Evolutionary conservation across 2,113 vertebrate genomes (phyloP), one percentile per base, ranked within the genome.

Genomic region (Semicossyphus pulcher): DNA sequence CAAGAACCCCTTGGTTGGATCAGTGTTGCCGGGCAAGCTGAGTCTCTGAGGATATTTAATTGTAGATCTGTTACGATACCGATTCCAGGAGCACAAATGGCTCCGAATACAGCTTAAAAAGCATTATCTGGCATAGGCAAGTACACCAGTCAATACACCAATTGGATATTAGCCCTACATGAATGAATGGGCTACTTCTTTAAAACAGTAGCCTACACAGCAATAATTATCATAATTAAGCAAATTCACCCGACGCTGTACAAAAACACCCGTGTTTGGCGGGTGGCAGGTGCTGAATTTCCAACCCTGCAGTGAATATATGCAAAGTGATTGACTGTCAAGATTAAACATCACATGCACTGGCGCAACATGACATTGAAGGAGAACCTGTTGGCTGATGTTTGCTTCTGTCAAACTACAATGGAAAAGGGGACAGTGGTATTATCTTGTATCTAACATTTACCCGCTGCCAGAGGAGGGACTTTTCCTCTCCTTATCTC

Each of bases 401-500:
- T 42, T 65, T 25, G 9, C 32, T 48, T 37, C 44, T 21, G 45
- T 66, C 54, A 56, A 57, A 47, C 18, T 34, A n/a, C 73, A 70
- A 61, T 36, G 45, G 11, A 76, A 68, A 16, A 42, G 47, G n/a
- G 45, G 45, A 78, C 63, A 65, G 48, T 65, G 52, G 61, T 39
- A 32, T 70, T 25, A 59, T 66, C 51, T 49, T 65, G 76, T 66
- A 69, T 70, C 66, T 45, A 66, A 70, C 80, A 81, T 75, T 75
- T 72, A 66, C 73, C 56, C 26, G 15, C 44, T 20, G 59, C 34
- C 72, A 25, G 37, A 52, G 54, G 51, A 65, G 20, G 67, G 56
- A 36, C 68, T 62, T 54, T 47, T 39, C 20, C 9, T 59, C 68
- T 73, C 15, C 85, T 81, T 82, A 90, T 89, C 84, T 86, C 81